phyloP scores from a whole-genome alignment of 1,140 invertebrate species.

The Anoplophora glabripennis region DNA sequence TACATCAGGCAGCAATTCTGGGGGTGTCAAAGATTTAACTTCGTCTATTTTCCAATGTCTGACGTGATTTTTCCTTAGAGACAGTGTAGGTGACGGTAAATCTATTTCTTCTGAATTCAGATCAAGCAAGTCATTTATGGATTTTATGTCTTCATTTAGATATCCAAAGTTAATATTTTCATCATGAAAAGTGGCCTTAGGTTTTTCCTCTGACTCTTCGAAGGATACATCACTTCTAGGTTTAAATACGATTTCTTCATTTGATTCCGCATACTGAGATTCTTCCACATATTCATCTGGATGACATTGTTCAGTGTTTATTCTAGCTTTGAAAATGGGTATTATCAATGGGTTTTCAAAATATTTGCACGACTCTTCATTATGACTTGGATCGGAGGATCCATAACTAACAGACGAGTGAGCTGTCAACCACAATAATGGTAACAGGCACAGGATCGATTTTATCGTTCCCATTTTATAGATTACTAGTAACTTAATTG shows the following conservation, averaged over 20 bases:
- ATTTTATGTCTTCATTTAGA: conserved; percentile 1
- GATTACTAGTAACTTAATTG: too few relatives aligned
- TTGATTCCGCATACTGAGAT: too few relatives aligned
- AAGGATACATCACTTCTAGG: conserved; percentile 2
- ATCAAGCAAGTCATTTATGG: conserved; percentile 1
- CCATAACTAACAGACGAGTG: neutral
- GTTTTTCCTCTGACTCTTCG: neutral
- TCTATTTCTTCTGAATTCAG: conserved; percentile 11
- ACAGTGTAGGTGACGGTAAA: neutral
- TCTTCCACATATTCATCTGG: too few relatives aligned
- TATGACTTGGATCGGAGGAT: neutral
- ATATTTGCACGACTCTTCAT: neutral
- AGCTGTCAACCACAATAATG: neutral
- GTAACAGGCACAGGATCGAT: neutral
- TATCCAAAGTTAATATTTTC: conserved; percentile 10
- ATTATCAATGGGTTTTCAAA: neutral
- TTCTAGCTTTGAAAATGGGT: neutral
- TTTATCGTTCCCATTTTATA: neutral
- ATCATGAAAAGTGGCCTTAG: neutral
- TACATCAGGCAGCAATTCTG: conserved; percentile 8
- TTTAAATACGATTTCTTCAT: too few relatives aligned
- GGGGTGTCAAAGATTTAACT: neutral
- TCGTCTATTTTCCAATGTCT: conserved; percentile 13
- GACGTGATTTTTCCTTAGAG: too few relatives aligned
- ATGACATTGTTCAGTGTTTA: too few relatives aligned